A percentile compares a stretch with the other conserved stretches of the same genome.
phyloP scores from a whole-genome alignment of 2,888 invertebrate species.

The Eilema depressum region DNA sequence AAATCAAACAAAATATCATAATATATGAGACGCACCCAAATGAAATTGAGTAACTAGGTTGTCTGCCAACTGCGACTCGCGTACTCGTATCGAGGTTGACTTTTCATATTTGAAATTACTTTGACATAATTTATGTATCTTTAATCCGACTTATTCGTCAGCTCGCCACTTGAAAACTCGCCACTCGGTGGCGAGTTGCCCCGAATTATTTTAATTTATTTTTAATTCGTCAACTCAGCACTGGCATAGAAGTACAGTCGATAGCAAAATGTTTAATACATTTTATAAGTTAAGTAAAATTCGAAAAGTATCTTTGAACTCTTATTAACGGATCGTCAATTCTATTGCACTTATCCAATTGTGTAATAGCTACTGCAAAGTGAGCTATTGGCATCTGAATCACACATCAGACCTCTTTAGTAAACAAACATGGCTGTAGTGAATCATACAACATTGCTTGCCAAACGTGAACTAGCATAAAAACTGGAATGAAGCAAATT shows the following conservation, averaged over 20 bases:
- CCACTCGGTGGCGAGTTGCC: no score
- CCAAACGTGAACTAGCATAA: conserved; percentile 28
- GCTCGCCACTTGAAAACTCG: no score
- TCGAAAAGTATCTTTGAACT: background rate
- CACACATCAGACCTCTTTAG: conserved; percentile 54
- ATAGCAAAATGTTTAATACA: no score
- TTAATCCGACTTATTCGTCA: no score
- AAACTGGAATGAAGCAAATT: conserved; percentile 14
- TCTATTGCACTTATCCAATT: conserved; percentile 11
- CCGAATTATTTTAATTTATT: no score
- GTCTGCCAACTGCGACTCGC: conserved; percentile 24
- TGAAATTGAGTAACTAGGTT: background rate
- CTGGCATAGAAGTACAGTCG: no score
- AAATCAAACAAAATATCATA: background rate
- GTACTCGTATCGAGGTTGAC: background rate
- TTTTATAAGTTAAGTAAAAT: no score
- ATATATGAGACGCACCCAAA: conserved; percentile 1
- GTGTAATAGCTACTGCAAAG: conserved; percentile 2
- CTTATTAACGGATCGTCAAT: background rate
- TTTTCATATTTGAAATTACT: background rate
- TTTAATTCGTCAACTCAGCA: no score
- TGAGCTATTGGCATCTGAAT: conserved; percentile 48
- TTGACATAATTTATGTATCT: background rate
- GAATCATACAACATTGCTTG: conserved; percentile 57
- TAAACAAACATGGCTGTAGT: conserved; percentile 64